Conservation (phyloP, 2,113 vertebrate genomes). For the Euleptes europaea region DNA sequence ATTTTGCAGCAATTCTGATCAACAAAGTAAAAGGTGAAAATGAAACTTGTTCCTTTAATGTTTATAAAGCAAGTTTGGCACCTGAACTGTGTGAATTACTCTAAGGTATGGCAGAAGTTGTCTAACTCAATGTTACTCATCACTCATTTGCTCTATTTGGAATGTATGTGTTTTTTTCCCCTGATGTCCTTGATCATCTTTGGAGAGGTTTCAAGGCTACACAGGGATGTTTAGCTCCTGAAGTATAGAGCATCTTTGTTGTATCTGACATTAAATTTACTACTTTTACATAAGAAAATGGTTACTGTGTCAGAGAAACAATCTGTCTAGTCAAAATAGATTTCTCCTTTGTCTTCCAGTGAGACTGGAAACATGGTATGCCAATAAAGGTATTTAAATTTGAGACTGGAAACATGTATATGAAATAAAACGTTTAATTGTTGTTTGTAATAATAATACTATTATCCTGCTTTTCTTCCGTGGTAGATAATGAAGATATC, state of each 20-base stretch:
- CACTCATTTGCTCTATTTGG: not conserved
- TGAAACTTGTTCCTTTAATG: not conserved
- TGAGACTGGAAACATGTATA: not conserved
- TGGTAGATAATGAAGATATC: not conserved
- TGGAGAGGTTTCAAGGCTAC: not conserved
- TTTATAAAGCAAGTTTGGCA: not conserved
- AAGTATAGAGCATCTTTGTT: not conserved
- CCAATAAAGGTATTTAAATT: no score
- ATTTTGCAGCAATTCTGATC: not conserved
- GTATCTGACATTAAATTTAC: not conserved
- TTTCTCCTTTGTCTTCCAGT: not conserved
- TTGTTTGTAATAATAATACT: no score
- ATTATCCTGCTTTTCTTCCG: not conserved
- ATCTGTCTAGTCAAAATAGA: not conserved
- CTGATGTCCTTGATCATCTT: accelerated
- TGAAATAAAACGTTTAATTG: not conserved
- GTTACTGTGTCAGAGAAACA: not conserved
- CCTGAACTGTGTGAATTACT: not conserved
- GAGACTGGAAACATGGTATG: no score
- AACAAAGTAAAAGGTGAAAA: accelerated
- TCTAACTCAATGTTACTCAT: not conserved
- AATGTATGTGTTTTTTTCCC: constrained; percentile 6
- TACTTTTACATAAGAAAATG: not conserved
- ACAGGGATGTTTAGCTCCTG: not conserved
- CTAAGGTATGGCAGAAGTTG: accelerated